Base-by-base conservation (phyloP, 2,797 vertebrate species). In the Anguilla obscura region DNA sequence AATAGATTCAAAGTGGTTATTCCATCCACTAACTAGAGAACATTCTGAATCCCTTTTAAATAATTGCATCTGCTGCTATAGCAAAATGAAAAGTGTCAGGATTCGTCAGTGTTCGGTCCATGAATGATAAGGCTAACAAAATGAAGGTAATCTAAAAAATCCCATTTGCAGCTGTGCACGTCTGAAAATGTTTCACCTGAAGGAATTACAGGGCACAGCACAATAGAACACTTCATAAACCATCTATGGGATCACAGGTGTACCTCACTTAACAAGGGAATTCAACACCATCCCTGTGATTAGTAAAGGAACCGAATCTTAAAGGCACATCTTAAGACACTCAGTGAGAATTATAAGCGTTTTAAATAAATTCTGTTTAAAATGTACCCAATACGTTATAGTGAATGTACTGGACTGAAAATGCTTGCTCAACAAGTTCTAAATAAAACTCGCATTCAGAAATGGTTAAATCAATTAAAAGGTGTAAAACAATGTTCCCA, bases 401-500 rank as follows among this genome's bases (percentile, higher is more conserved):
- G 12, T 76, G 1, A 76, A 36, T 40, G 74, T 40, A 40, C 33
- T 76, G 40, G 79, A 16, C 54, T 6, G 30, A 58, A 82, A 69
- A 36, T 0, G 76, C 30, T 90, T 90, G 86, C 85, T 89, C 58
- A 87, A 84, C 83, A 3, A 30, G 7, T 52, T 54, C 56, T 71
- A 86, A 6, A 36, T 52, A 85, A 69, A 83, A 84, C 7, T 82
- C 50, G 79, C 40, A 82, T 24, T 21, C 21, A 48, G 30, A 76
- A 76, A 76, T 76, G 74, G 12, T 76, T 21, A 50, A 82, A 27
- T n/a, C 30, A 80, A 86, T 60, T 50, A 16, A 79, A 54, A 85
- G 30, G 88, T 36, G 48, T 92, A 89, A 89, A 90, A 93, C 92
- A 89, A 69, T 24, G 52, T 52, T n/a, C 86, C 80, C 87, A 58